phyloP scores from a whole-genome alignment of 2,888 invertebrate species.

The Syrphus vitripennis region DNA sequence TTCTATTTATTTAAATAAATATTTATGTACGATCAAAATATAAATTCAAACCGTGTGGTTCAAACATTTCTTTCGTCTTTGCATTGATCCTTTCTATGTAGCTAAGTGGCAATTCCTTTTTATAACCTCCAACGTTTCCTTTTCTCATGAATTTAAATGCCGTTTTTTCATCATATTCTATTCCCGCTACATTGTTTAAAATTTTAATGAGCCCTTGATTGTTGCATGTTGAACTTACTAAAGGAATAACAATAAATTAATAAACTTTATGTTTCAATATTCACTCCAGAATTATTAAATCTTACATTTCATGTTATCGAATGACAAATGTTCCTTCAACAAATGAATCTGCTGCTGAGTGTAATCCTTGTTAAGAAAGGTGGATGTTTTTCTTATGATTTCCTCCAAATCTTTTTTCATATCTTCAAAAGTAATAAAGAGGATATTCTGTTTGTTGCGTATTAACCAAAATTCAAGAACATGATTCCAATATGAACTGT shows the following conservation, averaged over 20 bases:
- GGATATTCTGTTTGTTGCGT: neutral
- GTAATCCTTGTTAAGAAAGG: neutral
- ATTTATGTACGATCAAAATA: too few relatives aligned
- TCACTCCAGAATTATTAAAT: neutral
- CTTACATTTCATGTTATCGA: constrained; percentile 40
- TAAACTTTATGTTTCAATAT: too few relatives aligned
- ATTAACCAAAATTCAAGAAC: constrained; percentile 38
- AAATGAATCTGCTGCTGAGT: neutral
- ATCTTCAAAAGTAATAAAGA: constrained; percentile 17
- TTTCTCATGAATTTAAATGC: constrained; percentile 32
- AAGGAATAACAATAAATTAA: too few relatives aligned
- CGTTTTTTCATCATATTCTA: neutral
- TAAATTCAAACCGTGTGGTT: neutral
- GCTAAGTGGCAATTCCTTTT: neutral
- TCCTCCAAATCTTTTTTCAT: constrained; percentile 22
- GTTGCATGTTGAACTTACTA: constrained; percentile 16
- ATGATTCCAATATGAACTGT: constrained; percentile 54
- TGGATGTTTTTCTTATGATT: neutral
- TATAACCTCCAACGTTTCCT: constrained; percentile 25
- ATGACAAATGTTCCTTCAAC: constrained; percentile 19
- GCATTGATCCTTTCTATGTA: neutral
- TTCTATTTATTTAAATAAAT: too few relatives aligned
- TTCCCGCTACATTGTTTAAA: neutral
- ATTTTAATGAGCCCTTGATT: constrained; percentile 3
- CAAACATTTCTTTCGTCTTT: constrained; percentile 16